Evolutionary conservation across 1,140 invertebrate genomes (phyloP).

Genomic region (Microplitis mediator): DNA sequence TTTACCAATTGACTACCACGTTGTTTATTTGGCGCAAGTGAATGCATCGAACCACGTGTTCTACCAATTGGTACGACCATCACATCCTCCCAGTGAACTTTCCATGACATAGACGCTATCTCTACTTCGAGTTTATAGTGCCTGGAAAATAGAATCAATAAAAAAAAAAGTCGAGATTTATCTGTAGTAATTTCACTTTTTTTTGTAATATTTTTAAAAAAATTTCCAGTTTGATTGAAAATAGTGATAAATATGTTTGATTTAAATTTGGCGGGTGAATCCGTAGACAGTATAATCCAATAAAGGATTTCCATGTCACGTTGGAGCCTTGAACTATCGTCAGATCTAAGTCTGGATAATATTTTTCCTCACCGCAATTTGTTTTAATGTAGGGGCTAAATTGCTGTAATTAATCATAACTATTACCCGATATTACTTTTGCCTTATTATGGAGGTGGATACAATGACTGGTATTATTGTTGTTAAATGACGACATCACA

Average conservation of each 20-base stretch:
- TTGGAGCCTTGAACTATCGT: not conserved
- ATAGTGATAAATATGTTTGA: not conserved
- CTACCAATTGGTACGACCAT: constrained; percentile 54
- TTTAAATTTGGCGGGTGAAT: not conserved
- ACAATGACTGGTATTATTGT: too few relatives aligned
- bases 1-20: constrained; percentile 71
- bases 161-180: not conserved
- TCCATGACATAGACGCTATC: constrained; percentile 95
- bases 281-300: not conserved
- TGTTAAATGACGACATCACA: too few relatives aligned
- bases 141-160: constrained; percentile 61
- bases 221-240: not conserved
- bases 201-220: not conserved
- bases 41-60: constrained; percentile 69
- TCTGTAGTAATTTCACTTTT: not conserved
- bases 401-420: too few relatives aligned
- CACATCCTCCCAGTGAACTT: constrained; percentile 85
- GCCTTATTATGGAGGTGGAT: too few relatives aligned
- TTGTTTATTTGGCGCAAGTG: constrained; percentile 61
- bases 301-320: constrained; percentile 3
- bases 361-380: not conserved
- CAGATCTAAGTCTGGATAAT: not conserved
- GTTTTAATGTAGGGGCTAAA: too few relatives aligned
- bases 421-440: too few relatives aligned
- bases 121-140: constrained; percentile 92